Base-by-base conservation (phyloP, 2,888 invertebrate species). In the Cephus nigrinus region DNA sequence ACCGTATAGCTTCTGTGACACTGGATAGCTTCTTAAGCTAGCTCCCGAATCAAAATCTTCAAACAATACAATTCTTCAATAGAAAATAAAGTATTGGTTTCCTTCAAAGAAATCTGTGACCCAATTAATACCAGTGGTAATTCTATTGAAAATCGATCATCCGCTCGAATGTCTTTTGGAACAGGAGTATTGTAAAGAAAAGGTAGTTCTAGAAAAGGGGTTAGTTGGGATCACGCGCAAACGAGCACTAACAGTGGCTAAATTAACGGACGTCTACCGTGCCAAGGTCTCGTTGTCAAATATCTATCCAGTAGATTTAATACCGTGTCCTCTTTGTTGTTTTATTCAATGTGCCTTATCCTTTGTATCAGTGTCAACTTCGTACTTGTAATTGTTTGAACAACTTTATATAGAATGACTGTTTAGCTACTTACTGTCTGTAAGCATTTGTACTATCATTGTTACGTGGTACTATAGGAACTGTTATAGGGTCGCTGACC, bases 401-500 rank as follows among this genome's bases (percentile, higher is more conserved):
- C 1, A 55, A 23, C 9, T 9, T 55, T 55, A 9, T 55, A 23
- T 9, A 55, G 23, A 23, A 55, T 23, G 23, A 9, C 15, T 5
- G 9, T 55, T 23, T 23, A 34, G 34, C 9, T 5, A 55, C 9
- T 31, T 31, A 31, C 2, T 0, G 23, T 55, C 2, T 1, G 55
- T 55, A 23, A 15, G 40, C 40, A 40, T 23, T 23, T 23, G 23
- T 9, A 55, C 23, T 23, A 55, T 55, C 23, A 1, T 1, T 55
- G 23, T 55, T 0, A 9, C 9, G 55, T 9, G 55, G 55, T 23
- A 55, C 55, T 23, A 55, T 55, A 23, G 23, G 23, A 55, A 55
- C 55, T 33, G 31, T 71, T 23, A 33, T 71, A 71, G 71, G 71
- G 71, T 71, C 31, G 31, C 71, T 71, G 71, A 71, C 71, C 71